A percentile compares a stretch with the other conserved stretches of the same genome.
Evolutionary conservation across 2,888 invertebrate genomes (phyloP).

Genomic region (Campopleginae sp.): DNA sequence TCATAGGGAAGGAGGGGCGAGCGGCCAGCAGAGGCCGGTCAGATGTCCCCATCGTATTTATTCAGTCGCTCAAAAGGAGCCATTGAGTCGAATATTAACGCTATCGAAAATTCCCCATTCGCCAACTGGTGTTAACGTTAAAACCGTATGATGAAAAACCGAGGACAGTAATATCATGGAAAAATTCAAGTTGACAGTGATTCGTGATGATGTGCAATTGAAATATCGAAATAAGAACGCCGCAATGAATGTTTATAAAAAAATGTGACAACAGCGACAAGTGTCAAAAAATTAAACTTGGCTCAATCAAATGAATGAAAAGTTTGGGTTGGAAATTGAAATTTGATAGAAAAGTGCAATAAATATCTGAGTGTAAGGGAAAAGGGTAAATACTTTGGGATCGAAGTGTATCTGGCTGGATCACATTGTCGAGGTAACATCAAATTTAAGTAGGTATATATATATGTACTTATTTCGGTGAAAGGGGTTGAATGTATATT

Average conservation of each 20-base stretch:
- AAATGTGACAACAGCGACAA: no score
- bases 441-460: conserved; percentile 14
- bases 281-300: no score
- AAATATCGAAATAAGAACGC: no score
- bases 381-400: neutral
- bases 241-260: no score
- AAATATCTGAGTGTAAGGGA: neutral
- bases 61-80: conserved; percentile 57
- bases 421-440: conserved; percentile 25
- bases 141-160: no score
- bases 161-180: neutral
- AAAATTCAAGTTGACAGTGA: neutral
- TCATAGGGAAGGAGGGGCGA: neutral
- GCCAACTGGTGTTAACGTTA: neutral
- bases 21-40: conserved; percentile 32
- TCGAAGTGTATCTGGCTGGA: neutral
- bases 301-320: neutral
- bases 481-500: neutral
- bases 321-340: neutral
- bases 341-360: neutral
- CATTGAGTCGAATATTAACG: conserved; percentile 45
- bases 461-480: conserved; percentile 16
- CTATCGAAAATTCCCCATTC: neutral
- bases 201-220: no score
- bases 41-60: conserved; percentile 53